These are phyloP conservation scores for Isurus oxyrinchus DNA, from an alignment of 2,113 vertebrate species.

Conservation along the genomic window DNA sequence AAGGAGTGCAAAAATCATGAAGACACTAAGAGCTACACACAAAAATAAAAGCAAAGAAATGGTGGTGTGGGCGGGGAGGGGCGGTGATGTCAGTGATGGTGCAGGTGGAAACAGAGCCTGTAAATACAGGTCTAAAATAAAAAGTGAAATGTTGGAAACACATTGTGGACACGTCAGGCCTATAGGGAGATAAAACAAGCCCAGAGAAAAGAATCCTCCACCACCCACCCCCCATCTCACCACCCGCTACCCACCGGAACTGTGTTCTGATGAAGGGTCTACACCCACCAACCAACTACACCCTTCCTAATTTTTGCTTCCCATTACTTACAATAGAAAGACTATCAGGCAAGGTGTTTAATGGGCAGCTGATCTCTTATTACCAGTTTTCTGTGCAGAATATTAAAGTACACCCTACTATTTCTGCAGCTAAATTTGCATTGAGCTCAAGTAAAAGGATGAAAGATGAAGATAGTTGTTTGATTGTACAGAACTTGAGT, in stretches of 20 bases:
- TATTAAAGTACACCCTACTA: background rate
- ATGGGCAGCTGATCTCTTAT: background rate
- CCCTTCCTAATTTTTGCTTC: background rate
- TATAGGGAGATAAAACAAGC: background rate
- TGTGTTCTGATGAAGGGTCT: background rate
- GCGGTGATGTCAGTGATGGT: no score
- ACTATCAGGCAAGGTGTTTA: background rate
- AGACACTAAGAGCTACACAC: background rate
- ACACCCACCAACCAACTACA: background rate
- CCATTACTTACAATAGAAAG: background rate
- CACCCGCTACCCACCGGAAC: background rate
- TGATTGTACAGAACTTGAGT: no score
- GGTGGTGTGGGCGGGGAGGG: background rate
- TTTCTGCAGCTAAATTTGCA: background rate
- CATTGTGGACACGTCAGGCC: background rate
- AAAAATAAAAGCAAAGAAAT: background rate
- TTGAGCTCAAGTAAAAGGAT: background rate
- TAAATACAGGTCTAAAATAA: background rate
- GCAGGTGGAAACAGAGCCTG: background rate
- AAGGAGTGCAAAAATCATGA: background rate
- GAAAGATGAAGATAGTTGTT: background rate
- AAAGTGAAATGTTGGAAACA: background rate
- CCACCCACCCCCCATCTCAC: no score
- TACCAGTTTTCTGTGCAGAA: background rate
- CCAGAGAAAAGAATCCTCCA: background rate